Percentiles rank a stretch among this genome's conserved stretches.
These are phyloP conservation scores for Muricea muricata DNA, from an alignment of 92 coral and sea anemone species.

Conservation along the genomic window DNA sequence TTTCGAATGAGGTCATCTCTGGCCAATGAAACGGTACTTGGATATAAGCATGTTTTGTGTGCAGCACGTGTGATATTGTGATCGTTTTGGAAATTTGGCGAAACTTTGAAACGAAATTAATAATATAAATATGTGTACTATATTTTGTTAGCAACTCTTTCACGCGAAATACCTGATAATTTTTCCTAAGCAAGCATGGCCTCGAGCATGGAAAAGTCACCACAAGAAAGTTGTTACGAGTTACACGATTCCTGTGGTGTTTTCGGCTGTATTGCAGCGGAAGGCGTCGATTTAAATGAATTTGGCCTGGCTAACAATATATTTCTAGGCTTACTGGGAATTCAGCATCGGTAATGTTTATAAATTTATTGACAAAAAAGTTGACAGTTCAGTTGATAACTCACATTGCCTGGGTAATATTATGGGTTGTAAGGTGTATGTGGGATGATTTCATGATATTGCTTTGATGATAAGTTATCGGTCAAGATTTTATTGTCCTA, in stretches of 20 bases:
- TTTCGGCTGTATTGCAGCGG: conserved; percentile 89
- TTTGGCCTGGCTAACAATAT: conserved; percentile 86
- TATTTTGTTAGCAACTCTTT: neutral
- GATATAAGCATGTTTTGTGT: neutral
- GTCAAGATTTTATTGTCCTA: too few species aligned
- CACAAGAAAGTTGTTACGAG: conserved; percentile 31
- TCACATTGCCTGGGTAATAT: too few species aligned
- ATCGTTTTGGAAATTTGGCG: neutral
- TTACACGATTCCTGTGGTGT: conserved; percentile 88
- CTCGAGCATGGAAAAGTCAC: neutral
- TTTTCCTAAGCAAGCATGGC: neutral
- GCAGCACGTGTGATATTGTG: neutral
- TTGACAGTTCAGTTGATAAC: too few species aligned
- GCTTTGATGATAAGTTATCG: too few species aligned
- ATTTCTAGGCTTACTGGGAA: conserved; percentile 86
- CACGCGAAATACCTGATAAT: neutral
- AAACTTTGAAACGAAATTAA: neutral
- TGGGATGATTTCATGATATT: too few species aligned
- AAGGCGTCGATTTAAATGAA: conserved; percentile 75
- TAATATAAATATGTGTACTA: neutral
- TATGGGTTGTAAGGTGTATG: too few species aligned
- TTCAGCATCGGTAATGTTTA: conserved; percentile 86
- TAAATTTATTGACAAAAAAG: too few species aligned
- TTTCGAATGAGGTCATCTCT: neutral
- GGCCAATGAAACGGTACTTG: neutral